These are phyloP conservation scores for Clytia hemisphaerica DNA, from an alignment of 30 jellyfish, hydroid and myxozoan genomes.

Conservation along the genomic window DNA sequence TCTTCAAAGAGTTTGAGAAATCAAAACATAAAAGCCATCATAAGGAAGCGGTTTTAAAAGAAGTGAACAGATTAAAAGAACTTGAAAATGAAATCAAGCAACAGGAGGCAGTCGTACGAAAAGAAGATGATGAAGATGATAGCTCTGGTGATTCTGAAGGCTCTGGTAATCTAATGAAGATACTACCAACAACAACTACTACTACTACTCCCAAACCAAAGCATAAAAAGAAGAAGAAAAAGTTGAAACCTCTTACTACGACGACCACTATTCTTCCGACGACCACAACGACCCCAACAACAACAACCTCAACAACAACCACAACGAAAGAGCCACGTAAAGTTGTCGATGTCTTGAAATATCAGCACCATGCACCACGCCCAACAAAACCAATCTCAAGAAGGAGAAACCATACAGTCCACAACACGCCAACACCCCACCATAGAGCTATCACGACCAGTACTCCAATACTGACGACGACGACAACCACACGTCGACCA, in stretches of 20 bases:
- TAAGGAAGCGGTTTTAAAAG: conserved; percentile 9
- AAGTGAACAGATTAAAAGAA: background rate
- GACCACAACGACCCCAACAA: conserved; percentile 22
- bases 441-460: too few relatives aligned
- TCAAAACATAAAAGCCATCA: too few relatives aligned
- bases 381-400: too few relatives aligned
- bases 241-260: conserved; percentile 4
- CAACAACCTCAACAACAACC: conserved; percentile 14
- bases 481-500: too few relatives aligned
- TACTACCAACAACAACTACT: conserved; percentile 7
- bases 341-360: too few relatives aligned
- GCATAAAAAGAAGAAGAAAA: background rate
- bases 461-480: too few relatives aligned
- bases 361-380: too few relatives aligned
- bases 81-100: background rate
- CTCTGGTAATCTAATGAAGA: background rate
- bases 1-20: conserved; percentile 30
- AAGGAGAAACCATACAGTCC: too few relatives aligned
- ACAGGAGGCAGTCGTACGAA: conserved; percentile 6
- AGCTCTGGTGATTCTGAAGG: conserved; percentile 16
- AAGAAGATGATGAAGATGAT: conserved; percentile 23
- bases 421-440: too few relatives aligned
- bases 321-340: too few relatives aligned
- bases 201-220: background rate
- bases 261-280: background rate